A percentile compares a stretch with the other conserved stretches of the same genome.
These are phyloP conservation scores for Phortica variegata DNA, from an alignment of 1,140 invertebrate species.

Conservation along the genomic window DNA sequence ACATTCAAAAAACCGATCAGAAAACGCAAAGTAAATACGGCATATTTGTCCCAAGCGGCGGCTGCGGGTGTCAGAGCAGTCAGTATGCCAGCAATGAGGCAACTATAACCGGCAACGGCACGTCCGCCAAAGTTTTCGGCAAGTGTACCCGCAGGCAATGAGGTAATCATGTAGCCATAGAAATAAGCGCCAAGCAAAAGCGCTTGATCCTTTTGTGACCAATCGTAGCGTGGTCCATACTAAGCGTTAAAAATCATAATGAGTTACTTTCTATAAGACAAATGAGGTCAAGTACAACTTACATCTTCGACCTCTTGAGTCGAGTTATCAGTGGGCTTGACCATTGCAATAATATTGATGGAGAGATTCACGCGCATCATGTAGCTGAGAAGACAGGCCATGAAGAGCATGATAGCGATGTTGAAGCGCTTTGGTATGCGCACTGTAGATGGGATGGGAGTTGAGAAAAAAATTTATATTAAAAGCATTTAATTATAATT, in stretches of 20 bases:
- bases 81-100: conserved; percentile 67
- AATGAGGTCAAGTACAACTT: background rate
- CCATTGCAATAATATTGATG: conserved; percentile 74
- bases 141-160: conserved; percentile 67
- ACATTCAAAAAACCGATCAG: conserved; percentile 68
- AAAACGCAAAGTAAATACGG: conserved; percentile 66
- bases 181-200: conserved; percentile 68
- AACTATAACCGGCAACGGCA: conserved; percentile 63
- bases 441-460: conserved; percentile 24
- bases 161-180: conserved; percentile 64
- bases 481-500: no score
- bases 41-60: conserved; percentile 63
- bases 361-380: conserved; percentile 74
- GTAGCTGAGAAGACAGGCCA: conserved; percentile 71
- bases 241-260: conserved; percentile 20
- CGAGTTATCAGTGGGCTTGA: conserved; percentile 39
- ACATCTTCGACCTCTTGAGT: background rate
- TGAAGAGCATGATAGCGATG: conserved; percentile 70
- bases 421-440: conserved; percentile 51
- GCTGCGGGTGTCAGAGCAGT: conserved; percentile 69
- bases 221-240: conserved; percentile 63
- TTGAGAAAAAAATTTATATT: background rate
- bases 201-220: conserved; percentile 65
- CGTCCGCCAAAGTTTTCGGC: conserved; percentile 74
- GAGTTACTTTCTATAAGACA: conserved; percentile 1